Conservation (phyloP, 2,888 invertebrate genomes). For the Philaethria dido region DNA sequence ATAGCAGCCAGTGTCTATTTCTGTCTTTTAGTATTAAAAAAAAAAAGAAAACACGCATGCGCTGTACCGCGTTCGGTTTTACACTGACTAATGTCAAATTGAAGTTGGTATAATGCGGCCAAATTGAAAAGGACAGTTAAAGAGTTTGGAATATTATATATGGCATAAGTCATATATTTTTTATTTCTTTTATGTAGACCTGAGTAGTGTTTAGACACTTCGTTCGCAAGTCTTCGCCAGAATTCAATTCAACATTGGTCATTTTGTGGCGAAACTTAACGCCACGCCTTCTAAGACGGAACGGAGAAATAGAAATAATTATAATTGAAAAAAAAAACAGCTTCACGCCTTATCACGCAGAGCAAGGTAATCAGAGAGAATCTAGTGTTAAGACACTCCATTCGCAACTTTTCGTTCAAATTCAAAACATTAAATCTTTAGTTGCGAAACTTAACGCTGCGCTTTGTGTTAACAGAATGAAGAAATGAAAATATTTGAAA, state of each 20-base stretch:
- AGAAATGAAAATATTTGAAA: too few species aligned
- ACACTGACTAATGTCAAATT: conserved; percentile 55
- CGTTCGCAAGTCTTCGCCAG: too few species aligned
- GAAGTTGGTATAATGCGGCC: conserved; percentile 47
- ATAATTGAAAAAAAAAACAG: not conserved
- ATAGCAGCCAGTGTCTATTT: conserved; percentile 48
- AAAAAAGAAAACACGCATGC: conserved; percentile 56
- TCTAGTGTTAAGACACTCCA: not conserved
- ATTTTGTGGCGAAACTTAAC: too few species aligned
- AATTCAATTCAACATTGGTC: too few species aligned
- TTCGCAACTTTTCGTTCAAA: not conserved
- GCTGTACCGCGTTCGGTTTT: conserved; percentile 62
- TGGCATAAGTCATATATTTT: not conserved
- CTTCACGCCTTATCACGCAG: not conserved
- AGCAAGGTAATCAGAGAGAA: not conserved
- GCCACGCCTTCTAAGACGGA: too few species aligned
- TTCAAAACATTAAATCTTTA: too few species aligned
- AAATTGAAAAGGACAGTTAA: conserved; percentile 44
- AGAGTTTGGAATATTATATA: not conserved
- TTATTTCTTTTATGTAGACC: too few species aligned
- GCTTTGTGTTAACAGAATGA: too few species aligned
- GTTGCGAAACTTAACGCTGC: too few species aligned
- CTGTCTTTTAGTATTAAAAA: conserved; percentile 45
- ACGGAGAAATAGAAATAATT: too few species aligned
- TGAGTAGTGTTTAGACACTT: too few species aligned